Evolutionary conservation across 2,888 invertebrate species (phyloP), one percentile per base, ranked within the genome.

Genomic region (Seira ritae): DNA sequence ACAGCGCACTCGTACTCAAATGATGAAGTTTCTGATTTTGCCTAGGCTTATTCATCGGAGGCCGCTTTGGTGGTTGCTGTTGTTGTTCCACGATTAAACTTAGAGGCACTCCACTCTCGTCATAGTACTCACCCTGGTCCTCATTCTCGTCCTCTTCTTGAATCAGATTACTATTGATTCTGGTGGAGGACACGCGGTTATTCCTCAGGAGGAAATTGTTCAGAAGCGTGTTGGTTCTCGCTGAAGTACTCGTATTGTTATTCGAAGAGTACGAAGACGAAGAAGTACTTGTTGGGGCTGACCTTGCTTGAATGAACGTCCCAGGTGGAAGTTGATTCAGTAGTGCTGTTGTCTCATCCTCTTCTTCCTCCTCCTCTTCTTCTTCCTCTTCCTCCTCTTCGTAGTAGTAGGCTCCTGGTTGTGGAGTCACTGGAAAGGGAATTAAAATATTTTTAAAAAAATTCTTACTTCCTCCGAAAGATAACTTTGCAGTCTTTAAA

Each of bases 31-130:
- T 46, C n/a, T 69, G 70, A 15, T 19, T 66, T 67, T 62, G 19
- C 76, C 69, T 22, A 8, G 55, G 76, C 60, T 82, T 80, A 60
- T 74, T 80, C 82, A 76, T 76, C 1, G 71, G n/a, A 22, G 6
- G 24, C 17, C 80, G 31, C n/a, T 80, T 79, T 3, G 22, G 55
- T 31, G 31, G 6, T n/a, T 71, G 50, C 71, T 71, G 73, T 42
- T 78, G 50, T 50, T n/a, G 23, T 55, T 65, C 66, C 3, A 67
- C 60, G 17, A 23, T 42, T 12, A 70, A 50, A 31, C 12, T 19
- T 1, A 71, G 65, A 0, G 80, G 68, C 55, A 74, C 19, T 10
- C 73, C 73, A n/a, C 55, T 31, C 23, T 22, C 31, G 8, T 24
- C 80, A 19, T 70, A 74, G 42, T 73, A 80, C 6, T 73, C 65